Evolutionary conservation across 2,113 vertebrate species (phyloP).

Genomic region (Colaptes auratus): DNA sequence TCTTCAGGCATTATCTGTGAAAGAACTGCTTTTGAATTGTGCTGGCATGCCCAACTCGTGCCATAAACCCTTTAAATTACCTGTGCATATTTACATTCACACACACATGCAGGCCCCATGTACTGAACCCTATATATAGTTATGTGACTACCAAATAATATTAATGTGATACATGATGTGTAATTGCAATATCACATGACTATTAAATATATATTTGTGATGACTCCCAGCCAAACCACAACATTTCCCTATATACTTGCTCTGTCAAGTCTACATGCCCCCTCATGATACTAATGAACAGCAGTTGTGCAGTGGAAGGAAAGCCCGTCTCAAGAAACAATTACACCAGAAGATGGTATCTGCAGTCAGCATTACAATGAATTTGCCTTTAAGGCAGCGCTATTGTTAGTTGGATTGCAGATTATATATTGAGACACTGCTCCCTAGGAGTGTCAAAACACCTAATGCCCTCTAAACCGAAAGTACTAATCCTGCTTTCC

Average conservation of each 20-base stretch:
- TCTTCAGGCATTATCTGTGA: neutral
- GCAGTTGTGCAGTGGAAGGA: neutral
- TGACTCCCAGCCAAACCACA: conserved; percentile 35
- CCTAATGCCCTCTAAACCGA: neutral
- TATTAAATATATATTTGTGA: neutral
- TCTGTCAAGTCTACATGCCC: neutral
- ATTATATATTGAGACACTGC: conserved; percentile 8
- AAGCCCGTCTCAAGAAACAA: conserved; percentile 1
- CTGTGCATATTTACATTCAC: neutral
- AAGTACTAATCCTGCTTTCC: neutral
- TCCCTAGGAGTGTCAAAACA: neutral
- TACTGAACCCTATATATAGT: neutral
- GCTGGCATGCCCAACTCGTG: neutral
- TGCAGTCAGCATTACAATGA: conserved; percentile 5
- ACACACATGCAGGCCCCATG: no score
- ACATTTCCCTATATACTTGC: neutral
- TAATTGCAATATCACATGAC: neutral
- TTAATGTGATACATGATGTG: neutral
- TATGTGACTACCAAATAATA: neutral
- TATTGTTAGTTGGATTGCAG: conserved; percentile 1
- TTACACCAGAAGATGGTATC: conserved; percentile 56
- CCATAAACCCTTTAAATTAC: neutral
- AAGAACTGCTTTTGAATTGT: neutral
- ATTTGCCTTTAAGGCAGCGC: conserved; percentile 48
- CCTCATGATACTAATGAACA: neutral